A percentile compares a stretch with the other conserved stretches of the same genome.
These are phyloP conservation scores for Ferdinandea cuprea DNA, from an alignment of 2,888 invertebrate species.

Conservation along the genomic window DNA sequence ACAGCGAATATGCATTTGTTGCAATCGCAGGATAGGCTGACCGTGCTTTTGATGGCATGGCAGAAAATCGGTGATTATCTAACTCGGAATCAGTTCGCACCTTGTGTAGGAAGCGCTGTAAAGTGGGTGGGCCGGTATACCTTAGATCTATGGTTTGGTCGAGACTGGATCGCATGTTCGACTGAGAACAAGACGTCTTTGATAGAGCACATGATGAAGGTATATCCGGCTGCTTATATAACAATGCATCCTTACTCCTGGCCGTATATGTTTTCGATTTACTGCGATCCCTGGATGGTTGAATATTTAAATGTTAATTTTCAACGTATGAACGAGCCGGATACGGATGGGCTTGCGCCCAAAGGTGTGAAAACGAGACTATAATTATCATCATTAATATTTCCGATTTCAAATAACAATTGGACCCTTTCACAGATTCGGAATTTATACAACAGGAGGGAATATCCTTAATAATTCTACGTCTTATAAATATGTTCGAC, in stretches of 20 bases:
- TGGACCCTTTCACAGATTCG: constrained; percentile 45
- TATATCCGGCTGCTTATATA: constrained; percentile 59
- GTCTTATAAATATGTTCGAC: constrained; percentile 80
- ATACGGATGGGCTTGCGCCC: constrained; percentile 10
- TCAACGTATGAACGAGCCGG: constrained; percentile 48
- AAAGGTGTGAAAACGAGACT: constrained; percentile 23
- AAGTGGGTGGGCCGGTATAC: constrained; percentile 53
- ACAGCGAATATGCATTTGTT: constrained; percentile 31
- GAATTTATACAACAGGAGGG: constrained; percentile 77
- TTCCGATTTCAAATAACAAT: not conserved
- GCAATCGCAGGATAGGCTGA: constrained; percentile 39
- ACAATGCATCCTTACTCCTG: constrained; percentile 59
- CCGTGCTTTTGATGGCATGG: constrained; percentile 54
- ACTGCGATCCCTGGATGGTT: constrained; percentile 66
- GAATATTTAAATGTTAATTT: constrained; percentile 64
- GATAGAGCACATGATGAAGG: constrained; percentile 67
- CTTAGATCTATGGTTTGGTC: constrained; percentile 63
- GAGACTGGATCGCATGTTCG: constrained; percentile 57
- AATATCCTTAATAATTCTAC: constrained; percentile 78
- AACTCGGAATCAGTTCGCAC: constrained; percentile 29
- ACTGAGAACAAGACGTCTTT: constrained; percentile 44
- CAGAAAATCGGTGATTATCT: constrained; percentile 53
- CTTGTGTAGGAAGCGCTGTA: constrained; percentile 28
- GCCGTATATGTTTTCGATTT: constrained; percentile 67
- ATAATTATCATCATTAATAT: not conserved